These are phyloP conservation scores for Malurus cyaneus DNA, from an alignment of 2,113 vertebrate genomes.

Conservation along the genomic window DNA sequence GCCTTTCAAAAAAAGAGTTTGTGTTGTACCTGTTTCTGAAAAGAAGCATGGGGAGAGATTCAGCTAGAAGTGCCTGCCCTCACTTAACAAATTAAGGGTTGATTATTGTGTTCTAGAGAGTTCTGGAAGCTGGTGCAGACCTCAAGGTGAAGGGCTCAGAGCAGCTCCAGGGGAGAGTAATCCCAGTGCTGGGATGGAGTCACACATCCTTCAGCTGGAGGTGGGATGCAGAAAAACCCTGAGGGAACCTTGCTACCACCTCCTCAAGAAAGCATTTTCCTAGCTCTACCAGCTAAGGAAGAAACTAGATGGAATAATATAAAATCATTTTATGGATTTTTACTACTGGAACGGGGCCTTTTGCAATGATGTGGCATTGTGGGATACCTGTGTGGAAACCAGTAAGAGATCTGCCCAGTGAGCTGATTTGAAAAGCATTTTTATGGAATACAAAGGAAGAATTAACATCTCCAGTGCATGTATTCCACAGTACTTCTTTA, in stretches of 20 bases:
- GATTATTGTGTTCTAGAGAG: not conserved
- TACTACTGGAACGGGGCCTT: not conserved
- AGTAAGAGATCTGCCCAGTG: not conserved
- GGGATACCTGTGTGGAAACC: not conserved
- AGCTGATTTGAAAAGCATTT: not conserved
- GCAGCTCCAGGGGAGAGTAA: not conserved
- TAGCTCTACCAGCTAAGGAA: not conserved
- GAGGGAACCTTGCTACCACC: not conserved
- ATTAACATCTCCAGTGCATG: not conserved
- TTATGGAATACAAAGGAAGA: not conserved
- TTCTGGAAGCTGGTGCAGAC: not conserved
- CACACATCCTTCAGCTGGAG: not conserved
- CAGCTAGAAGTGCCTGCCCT: not conserved
- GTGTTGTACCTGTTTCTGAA: not conserved
- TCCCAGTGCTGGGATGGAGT: accelerated
- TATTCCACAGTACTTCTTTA: not conserved
- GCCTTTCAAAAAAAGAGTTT: not conserved
- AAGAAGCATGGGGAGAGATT: not conserved
- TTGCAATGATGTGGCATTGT: accelerated
- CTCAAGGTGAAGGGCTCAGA: not conserved
- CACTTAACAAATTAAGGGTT: not conserved
- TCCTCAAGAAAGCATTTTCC: not conserved
- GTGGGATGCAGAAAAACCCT: not conserved
- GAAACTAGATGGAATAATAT: not conserved
- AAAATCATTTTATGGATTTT: not conserved